Evolutionary conservation across 1,140 invertebrate genomes (phyloP), one percentile per base, ranked within the genome.

Genomic region (Drosophila arizonae): DNA sequence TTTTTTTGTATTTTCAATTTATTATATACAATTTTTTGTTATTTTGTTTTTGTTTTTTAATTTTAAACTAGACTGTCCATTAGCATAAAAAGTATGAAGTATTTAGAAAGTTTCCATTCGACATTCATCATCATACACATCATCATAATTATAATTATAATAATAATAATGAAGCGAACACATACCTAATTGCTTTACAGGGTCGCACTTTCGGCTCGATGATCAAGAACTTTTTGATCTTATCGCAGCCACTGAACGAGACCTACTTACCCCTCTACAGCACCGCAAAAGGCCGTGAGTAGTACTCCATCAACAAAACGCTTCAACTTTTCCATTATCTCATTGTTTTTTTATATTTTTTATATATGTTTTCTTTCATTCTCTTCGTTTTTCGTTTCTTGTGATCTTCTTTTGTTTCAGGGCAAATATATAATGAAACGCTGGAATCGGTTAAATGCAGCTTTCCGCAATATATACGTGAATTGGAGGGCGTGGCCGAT

Each of bases 401-500:
- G 11, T 21, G 24, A 24, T 13, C 21, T 36, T 28, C 24, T 54
- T 9, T 1, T 6, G 41, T 65, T 54, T 0, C 52, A 92, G 91
- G 74, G 48, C 88, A 92, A 61, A 94, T 95, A 8, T 97, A 97
- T 77, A 95, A 97, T 1, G 94, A 94, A 62, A 96, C 95, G 1
- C 92, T 97, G 1, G 92, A 92, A 1, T 93, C 93, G 60, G 94
- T 95, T 26, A 93, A 94, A 72, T 87, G 93, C 48, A 94, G 95
- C 71, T 97, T 94, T 92, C 96, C 97, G 0, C 95, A 97, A 64
- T 97, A 97, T 79, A 92, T 97, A 0, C 93, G 94, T 36, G 97
- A 97, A 91, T 92, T 97, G n/a, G 93, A 96, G 91, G 97, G 97
- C 36, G 95, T 95, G 3, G 96, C 97, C 13, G 95, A 97, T 86